Evolutionary conservation across 2,888 invertebrate genomes (phyloP), one percentile per base, ranked within the genome.

Genomic region (Malthinus seriepunctatus): DNA sequence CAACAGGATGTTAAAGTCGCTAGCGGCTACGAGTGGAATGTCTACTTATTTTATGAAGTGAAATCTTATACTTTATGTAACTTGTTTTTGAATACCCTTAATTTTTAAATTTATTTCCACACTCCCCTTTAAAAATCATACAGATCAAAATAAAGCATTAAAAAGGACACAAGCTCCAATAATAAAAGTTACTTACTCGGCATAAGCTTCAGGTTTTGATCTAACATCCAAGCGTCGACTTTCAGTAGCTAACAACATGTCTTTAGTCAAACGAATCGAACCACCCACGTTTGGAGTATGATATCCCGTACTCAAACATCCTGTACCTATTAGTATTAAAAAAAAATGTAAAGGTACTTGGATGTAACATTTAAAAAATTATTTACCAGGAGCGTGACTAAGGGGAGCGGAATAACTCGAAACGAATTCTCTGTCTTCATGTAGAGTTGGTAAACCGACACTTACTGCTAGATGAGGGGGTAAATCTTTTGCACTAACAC

Each of bases 361-460:
- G 56, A 32, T 61, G 56, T 45, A 38, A 38, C 44, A 56, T 23
- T 32, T 4, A 37, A 23, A 49, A 49, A 8, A 37, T 11, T 67
- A 67, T 67, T 68, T 60, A 77, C 77, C 78, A 55, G 78, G 76
- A 14, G 74, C 74, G 59, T 75, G 72, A 51, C 69, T 60, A 35
- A 73, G 63, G 44, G 72, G 74, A 51, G 66, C 67, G 14, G 71
- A 70, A 23, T 71, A 67, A 61, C 73, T 72, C 53, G 75, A 70
- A 72, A 82, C 73, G 68, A 91, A 82, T 79, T 93, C 93, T 73
- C 87, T 84, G 71, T 93, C 94, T 80, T 95, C 95, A 78, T 91
- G 92, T 44, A 95, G 82, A 5, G 94, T 93, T 11, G 94, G 93
- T 71, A 94, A 81, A 6, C 76, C 78, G 34, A 72, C 65, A 34